Base-by-base conservation (phyloP, 2,113 vertebrate species). In the Hyla sarda region DNA sequence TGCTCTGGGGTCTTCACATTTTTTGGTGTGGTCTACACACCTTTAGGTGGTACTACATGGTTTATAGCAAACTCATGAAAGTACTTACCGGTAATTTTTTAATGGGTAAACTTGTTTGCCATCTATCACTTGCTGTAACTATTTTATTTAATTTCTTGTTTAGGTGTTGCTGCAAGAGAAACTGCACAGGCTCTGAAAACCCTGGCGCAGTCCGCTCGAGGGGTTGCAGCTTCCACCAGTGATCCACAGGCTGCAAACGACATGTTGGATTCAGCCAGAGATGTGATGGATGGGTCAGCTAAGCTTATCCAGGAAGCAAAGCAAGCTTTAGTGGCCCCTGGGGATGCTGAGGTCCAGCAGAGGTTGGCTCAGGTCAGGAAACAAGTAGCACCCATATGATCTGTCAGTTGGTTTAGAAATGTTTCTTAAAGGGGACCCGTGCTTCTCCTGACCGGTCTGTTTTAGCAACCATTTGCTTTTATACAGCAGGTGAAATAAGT, bases 271-370 rank as follows among this genome's bases (percentile, higher is more conserved):
- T 98, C 98, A 0, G 98, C 98, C 25, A 93, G 97, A 78, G 97
- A 96, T 5, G 98, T 99, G 80, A 99, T 99, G 98, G 98, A 99
- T 87, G 98, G 98, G 82, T 99, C 98, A 0, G 96, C 97, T 34
- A 95, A 99, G 94, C 95, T 99, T 80, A 99, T 99, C 88, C 97
- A 98, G 3, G 98, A 99, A 90, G 97, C 98, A 10, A 97, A 99
- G 89, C 95, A 99, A 92, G 98, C 98, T 21, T 92, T 99, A 89
- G 94, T 96, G 60, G 97, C 96, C 23, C 97, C 98, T 0, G 98
- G 97, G 21, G 98, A 99, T 56, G 96, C 98, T 0, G 98, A 99
- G 90, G 97, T 97, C 86, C 98, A 99, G 88, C 98, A 99, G 91
- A 97, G 98, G 82, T 91, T 99, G 78, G 98, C 98, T 19, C 98